Conservation (phyloP, 2,797 vertebrate genomes). For the Rhinichthys osculus region DNA sequence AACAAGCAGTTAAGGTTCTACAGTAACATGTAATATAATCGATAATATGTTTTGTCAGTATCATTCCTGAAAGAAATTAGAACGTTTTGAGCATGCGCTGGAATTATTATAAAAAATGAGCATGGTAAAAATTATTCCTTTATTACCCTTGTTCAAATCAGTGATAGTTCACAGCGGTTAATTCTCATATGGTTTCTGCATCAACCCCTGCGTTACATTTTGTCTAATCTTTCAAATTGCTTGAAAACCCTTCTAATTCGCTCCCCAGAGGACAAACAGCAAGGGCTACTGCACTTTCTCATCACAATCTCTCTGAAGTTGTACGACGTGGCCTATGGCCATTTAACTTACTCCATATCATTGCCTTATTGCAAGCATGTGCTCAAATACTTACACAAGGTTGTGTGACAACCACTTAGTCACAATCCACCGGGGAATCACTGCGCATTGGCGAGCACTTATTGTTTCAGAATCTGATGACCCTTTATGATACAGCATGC, state of each 20-base stretch:
- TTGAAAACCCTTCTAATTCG: constrained; percentile 45
- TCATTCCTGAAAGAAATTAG: not conserved
- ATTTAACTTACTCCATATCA: constrained; percentile 59
- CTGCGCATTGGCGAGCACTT: constrained; percentile 68
- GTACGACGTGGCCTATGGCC: constrained; percentile 60
- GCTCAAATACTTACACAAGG: constrained; percentile 63
- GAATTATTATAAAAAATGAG: not conserved
- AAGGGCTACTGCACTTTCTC: constrained; percentile 64
- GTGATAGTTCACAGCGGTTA: constrained; percentile 17
- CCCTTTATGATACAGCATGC: constrained; percentile 68
- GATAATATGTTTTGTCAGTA: not conserved
- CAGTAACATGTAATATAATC: not conserved
- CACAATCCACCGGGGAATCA: constrained; percentile 70
- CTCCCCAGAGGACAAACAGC: constrained; percentile 47
- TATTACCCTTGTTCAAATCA: not conserved
- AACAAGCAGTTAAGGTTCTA: not conserved
- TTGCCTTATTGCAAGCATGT: constrained; percentile 66
- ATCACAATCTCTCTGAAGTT: constrained; percentile 57
- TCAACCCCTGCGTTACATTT: constrained; percentile 31
- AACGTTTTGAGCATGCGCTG: not conserved
- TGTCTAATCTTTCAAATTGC: constrained; percentile 44
- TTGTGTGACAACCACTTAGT: constrained; percentile 57
- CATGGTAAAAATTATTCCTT: constrained; percentile 1
- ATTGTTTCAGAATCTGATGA: constrained; percentile 75
- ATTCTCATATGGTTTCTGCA: constrained; percentile 34